Evolutionary conservation across 2,888 invertebrate genomes (phyloP).

Genomic region (Athetis lepigone): DNA sequence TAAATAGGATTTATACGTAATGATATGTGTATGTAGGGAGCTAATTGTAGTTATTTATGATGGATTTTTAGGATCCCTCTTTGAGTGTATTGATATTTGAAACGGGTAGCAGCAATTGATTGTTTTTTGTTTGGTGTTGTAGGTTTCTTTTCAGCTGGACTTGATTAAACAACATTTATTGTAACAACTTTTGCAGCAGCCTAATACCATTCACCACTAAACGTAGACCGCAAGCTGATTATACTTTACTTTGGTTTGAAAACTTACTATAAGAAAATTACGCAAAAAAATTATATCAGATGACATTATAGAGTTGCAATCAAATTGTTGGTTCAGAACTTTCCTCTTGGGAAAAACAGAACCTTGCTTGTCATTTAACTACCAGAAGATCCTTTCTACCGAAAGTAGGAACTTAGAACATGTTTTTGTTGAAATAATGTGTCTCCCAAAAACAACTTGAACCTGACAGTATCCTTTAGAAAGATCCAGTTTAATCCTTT

Average conservation of each 20-base stretch:
- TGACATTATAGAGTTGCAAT: too few relatives aligned
- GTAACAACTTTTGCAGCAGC: too few relatives aligned
- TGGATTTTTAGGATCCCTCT: slow-evolving; percentile 32
- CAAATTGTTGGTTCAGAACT: too few relatives aligned
- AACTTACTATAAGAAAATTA: too few relatives aligned
- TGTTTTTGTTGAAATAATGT: background rate
- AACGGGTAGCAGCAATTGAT: background rate
- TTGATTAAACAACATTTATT: background rate
- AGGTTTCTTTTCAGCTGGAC: background rate
- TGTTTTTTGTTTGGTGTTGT: background rate
- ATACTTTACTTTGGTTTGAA: too few relatives aligned
- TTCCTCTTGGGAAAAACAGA: too few relatives aligned
- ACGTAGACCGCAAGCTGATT: too few relatives aligned
- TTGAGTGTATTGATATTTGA: slow-evolving; percentile 21
- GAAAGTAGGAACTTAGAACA: too few relatives aligned
- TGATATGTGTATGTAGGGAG: slow-evolving; percentile 57
- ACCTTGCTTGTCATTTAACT: background rate
- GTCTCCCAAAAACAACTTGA: background rate
- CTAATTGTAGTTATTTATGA: slow-evolving; percentile 60
- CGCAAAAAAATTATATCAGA: too few relatives aligned
- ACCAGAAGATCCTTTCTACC: background rate
- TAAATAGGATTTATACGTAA: slow-evolving; percentile 62
- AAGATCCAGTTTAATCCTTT: background rate
- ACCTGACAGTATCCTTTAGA: background rate
- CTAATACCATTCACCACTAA: too few relatives aligned